Base-by-base conservation (phyloP, 2,797 vertebrate genomes). In the Helostoma temminkii region DNA sequence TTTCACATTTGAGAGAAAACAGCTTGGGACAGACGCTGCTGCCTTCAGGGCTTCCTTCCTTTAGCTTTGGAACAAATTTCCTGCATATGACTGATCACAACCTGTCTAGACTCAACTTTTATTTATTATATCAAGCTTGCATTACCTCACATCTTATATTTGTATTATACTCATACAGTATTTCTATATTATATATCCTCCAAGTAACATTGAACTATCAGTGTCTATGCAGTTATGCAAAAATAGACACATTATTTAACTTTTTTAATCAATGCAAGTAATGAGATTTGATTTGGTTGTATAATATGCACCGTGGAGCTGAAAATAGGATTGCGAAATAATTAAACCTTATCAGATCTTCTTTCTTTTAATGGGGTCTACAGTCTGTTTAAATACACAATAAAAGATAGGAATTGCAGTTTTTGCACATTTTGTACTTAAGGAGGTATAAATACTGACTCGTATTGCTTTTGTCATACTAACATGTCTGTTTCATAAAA, bases 11-110 rank as follows among this genome's bases (percentile, higher is more conserved):
- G 10, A 49, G 53, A 56, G n/a, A 58, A 73, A 74, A 63, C 34
- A 56, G 34, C 42, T 63, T 39, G 37, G 21, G 52, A 64, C 15
- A 21, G 14, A 19, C 41, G 30, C 59, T 45, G 4, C 50, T 79
- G 65, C 34, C 65, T 56, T 32, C n/a, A 45, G 50, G 60, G 61
- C 34, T 78, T 81, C 69, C 65, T 81, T 76, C 72, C 75, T 76
- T 66, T 22, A 11, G 49, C 70, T 77, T 52, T 32, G 1, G 47
- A 60, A 12, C 60, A 69, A 72, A 77, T 43, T 58, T 85, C 65
- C 66, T 78, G 66, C 59, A 58, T 48, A 21, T 74, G 69, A 82
- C 28, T 76, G 59, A 66, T 12, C 7, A n/a, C 16, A 58, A 32
- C 50, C 32, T 16, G 10, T 63, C 43, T 68, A 47, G 15, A 26